Conservation (phyloP, 2,113 vertebrate species). For the Coregonus clupeaformis region DNA sequence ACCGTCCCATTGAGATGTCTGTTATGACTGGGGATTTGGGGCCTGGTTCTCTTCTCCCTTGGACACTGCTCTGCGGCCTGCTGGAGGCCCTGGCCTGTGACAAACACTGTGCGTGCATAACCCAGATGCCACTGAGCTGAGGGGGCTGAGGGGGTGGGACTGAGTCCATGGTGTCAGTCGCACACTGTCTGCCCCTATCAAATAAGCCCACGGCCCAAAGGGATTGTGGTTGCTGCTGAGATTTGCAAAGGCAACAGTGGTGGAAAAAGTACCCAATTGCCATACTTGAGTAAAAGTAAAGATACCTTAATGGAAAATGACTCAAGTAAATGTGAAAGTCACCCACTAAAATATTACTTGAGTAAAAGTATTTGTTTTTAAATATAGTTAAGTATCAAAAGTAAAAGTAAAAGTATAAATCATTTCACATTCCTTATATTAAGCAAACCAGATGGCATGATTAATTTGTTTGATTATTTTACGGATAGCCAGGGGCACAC, state of each 20-base stretch:
- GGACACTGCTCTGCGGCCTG: slow-evolving; percentile 30
- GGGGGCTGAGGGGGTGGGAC: slow-evolving; percentile 20
- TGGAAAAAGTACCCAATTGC: no score
- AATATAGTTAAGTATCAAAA: no score
- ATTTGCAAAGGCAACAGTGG: slow-evolving; percentile 26
- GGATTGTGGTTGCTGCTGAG: slow-evolving; percentile 35
- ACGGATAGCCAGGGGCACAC: no score
- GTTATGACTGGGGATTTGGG: slow-evolving; percentile 43
- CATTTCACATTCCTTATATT: no score
- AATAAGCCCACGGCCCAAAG: slow-evolving; percentile 49
- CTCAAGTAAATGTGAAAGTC: no score
- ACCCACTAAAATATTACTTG: no score
- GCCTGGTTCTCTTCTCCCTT: slow-evolving; percentile 21
- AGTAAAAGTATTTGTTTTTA: no score
- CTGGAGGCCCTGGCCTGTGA: slow-evolving; percentile 36
- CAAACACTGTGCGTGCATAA: slow-evolving; percentile 46
- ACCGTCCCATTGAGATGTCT: slow-evolving; percentile 41
- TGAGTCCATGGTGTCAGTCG: slow-evolving; percentile 25
- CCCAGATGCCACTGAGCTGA: slow-evolving; percentile 62
- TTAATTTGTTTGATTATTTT: no score
- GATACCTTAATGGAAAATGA: no score
- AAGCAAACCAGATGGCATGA: no score
- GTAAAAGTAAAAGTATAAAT: no score
- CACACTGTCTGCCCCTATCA: slow-evolving; percentile 36
- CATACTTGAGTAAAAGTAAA: no score